phyloP scores from a whole-genome alignment of 2,113 vertebrate genomes.

The Genyomyrus donnyi region DNA sequence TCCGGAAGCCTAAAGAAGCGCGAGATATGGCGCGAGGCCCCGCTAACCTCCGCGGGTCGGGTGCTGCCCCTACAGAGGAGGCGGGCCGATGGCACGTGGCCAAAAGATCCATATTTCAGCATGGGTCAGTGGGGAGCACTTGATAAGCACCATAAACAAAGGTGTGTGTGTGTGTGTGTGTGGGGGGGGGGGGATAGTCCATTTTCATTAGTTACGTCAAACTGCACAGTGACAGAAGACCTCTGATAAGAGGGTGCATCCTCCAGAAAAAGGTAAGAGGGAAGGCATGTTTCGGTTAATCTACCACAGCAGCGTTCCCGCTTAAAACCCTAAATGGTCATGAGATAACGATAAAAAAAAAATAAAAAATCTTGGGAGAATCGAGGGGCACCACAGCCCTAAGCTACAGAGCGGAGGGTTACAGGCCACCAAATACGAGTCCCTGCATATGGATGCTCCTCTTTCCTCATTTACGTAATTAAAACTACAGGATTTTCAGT shows the following conservation, averaged over 20 bases:
- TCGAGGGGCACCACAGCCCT: too few species aligned
- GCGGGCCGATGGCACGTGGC: neutral
- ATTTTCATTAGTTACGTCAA: conserved; percentile 32
- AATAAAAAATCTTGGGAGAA: neutral
- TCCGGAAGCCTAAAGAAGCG: neutral
- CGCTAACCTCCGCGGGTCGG: neutral
- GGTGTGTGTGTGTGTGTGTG: too few species aligned
- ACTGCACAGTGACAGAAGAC: conserved; percentile 27
- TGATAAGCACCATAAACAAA: conserved; percentile 22
- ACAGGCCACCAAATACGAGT: neutral
- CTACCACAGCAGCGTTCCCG: neutral
- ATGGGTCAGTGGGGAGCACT: neutral
- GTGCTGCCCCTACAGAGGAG: neutral
- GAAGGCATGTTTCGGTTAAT: conserved; percentile 33
- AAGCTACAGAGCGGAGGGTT: neutral
- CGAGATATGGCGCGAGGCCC: neutral
- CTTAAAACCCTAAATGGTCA: neutral
- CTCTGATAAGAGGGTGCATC: neutral
- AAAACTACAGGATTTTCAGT: neutral
- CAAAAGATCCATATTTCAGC: neutral
- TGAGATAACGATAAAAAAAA: neutral
- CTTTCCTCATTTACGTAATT: neutral
- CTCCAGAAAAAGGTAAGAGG: neutral
- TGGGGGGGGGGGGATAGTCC: neutral
- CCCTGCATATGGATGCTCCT: neutral